These are phyloP conservation scores for Gasterosteus aculeatus DNA, from an alignment of 2,113 vertebrate species.

Conservation along the genomic window DNA sequence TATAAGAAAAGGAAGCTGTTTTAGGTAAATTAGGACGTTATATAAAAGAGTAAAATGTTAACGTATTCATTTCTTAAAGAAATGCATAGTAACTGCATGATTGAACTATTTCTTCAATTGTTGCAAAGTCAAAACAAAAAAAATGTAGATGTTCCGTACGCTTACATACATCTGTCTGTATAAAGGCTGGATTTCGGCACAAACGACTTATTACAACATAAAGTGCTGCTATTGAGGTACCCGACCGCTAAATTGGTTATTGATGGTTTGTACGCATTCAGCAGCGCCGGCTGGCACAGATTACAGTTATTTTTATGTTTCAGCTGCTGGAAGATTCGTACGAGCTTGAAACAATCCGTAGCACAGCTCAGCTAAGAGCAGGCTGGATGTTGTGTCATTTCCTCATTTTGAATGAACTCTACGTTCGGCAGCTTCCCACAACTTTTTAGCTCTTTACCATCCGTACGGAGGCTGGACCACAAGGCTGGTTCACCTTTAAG, in stretches of 20 bases:
- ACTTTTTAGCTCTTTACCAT: slow-evolving; percentile 41
- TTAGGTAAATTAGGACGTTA: background rate
- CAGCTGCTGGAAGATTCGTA: slow-evolving; percentile 25
- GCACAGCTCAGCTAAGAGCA: slow-evolving; percentile 26
- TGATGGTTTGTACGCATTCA: slow-evolving; percentile 20
- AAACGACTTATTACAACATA: slow-evolving; percentile 11
- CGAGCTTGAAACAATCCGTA: slow-evolving; percentile 43
- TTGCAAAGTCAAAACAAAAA: background rate
- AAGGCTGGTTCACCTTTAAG: slow-evolving; percentile 29
- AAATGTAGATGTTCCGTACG: background rate
- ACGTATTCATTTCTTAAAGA: background rate
- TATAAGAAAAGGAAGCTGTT: background rate
- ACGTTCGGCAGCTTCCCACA: slow-evolving; percentile 40
- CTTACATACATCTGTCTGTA: background rate
- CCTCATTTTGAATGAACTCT: slow-evolving; percentile 27
- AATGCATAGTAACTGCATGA: background rate
- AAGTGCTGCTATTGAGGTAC: slow-evolving; percentile 5
- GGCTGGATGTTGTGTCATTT: slow-evolving; percentile 36
- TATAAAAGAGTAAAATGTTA: background rate
- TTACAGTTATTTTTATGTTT: background rate
- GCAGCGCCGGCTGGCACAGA: slow-evolving; percentile 2
- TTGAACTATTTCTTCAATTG: background rate
- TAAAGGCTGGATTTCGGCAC: background rate
- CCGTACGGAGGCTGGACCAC: slow-evolving; percentile 22
- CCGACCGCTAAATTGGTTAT: slow-evolving; percentile 22